Percentiles rank a stretch among this genome's conserved stretches.
phyloP scores from a whole-genome alignment of 2,113 vertebrate species.

The Periophthalmus modestus region DNA sequence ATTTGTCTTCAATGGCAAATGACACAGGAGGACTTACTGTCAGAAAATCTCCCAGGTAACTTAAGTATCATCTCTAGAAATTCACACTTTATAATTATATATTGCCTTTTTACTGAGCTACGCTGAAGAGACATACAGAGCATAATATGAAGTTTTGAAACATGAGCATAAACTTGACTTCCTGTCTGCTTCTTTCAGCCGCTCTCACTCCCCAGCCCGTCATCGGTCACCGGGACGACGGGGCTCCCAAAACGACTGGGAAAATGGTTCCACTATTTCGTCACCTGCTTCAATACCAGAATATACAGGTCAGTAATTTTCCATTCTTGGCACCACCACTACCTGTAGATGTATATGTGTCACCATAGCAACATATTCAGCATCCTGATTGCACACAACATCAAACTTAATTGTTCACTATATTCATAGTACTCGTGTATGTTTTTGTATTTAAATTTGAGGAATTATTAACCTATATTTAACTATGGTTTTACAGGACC shows the following conservation, averaged over 20 bases:
- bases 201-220: slow-evolving; percentile 86
- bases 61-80: neutral
- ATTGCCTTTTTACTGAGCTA: neutral
- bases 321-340: neutral
- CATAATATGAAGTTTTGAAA: neutral
- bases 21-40: slow-evolving; percentile 77
- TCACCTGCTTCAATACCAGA: slow-evolving; percentile 89
- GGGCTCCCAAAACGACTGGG: slow-evolving; percentile 84
- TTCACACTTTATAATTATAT: neutral
- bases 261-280: slow-evolving; percentile 86
- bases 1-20: slow-evolving; percentile 86
- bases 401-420: too few species aligned
- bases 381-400: neutral
- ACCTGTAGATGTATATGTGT: neutral
- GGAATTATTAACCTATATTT: neutral
- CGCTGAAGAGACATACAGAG: neutral
- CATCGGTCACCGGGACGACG: slow-evolving; percentile 83
- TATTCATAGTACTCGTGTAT: too few species aligned
- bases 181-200: slow-evolving; percentile 40
- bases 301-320: slow-evolving; percentile 81
- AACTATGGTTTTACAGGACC: slow-evolving; percentile 76
- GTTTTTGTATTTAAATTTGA: slow-evolving; percentile 9
- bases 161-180: slow-evolving; percentile 5
- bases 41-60: slow-evolving; percentile 81
- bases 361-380: neutral